phyloP scores from a whole-genome alignment of 2,888 invertebrate species.

The Apamea epomidion region DNA sequence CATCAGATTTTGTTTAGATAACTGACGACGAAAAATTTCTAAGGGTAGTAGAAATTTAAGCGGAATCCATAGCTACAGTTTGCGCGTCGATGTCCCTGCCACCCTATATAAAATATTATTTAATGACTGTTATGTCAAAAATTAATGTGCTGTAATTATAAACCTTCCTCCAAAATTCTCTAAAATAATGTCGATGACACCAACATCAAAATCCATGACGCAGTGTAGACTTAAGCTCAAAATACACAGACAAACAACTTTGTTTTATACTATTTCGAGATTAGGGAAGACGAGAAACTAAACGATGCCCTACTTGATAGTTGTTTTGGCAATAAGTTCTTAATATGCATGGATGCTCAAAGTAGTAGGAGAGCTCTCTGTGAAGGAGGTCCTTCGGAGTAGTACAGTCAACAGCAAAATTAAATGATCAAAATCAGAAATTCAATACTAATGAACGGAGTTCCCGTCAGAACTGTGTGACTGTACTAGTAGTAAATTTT shows the following conservation, averaged over 20 bases:
- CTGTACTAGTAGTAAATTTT: too few relatives aligned
- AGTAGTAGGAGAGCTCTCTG: background rate
- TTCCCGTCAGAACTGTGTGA: too few relatives aligned
- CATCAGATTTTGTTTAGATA: too few relatives aligned
- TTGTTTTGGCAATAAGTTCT: background rate
- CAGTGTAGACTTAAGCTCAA: background rate
- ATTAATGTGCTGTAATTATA: background rate
- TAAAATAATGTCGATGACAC: background rate
- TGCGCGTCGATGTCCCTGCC: too few relatives aligned
- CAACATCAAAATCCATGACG: background rate
- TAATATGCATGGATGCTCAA: conserved; percentile 12
- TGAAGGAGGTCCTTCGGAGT: background rate
- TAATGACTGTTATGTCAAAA: background rate
- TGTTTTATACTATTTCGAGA: background rate
- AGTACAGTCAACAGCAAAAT: too few relatives aligned
- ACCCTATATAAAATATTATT: too few relatives aligned
- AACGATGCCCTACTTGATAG: background rate
- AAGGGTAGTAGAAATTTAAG: too few relatives aligned
- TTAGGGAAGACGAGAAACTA: background rate
- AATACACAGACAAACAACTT: conserved; percentile 3
- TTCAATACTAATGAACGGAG: too few relatives aligned
- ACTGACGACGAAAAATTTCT: too few relatives aligned
- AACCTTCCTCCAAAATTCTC: background rate
- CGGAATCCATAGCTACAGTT: too few relatives aligned
- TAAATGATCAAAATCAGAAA: too few relatives aligned